phyloP scores from a whole-genome alignment of 1,140 invertebrate genomes.

The Heliconius congener region DNA sequence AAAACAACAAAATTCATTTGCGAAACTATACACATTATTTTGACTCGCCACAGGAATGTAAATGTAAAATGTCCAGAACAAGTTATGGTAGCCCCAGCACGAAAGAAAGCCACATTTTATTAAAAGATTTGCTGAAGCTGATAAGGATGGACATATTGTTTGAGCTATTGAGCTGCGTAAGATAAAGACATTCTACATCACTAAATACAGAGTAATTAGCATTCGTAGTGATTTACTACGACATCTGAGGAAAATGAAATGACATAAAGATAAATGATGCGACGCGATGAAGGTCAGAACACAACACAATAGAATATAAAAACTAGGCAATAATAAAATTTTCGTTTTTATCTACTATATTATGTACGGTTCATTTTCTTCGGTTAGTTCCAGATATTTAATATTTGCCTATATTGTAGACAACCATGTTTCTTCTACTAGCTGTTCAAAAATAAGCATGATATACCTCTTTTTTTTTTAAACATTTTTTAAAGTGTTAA shows the following conservation, averaged over 20 bases:
- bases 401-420: too few species aligned
- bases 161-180: background rate
- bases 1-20: too few species aligned
- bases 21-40: too few species aligned
- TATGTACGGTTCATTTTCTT: background rate
- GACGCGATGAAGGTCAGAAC: background rate
- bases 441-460: too few species aligned
- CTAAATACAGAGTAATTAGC: background rate
- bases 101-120: background rate
- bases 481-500: too few species aligned
- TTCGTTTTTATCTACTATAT: too few species aligned
- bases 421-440: too few species aligned
- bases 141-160: background rate
- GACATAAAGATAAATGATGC: background rate
- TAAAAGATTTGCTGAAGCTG: background rate
- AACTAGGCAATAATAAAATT: background rate
- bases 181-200: background rate
- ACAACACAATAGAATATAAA: background rate
- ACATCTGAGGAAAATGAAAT: background rate
- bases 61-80: background rate
- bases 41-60: too few species aligned
- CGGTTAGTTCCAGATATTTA: background rate
- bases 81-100: background rate
- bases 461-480: too few species aligned
- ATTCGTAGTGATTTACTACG: background rate